Percentiles rank a stretch among this genome's conserved stretches.
phyloP scores from a whole-genome alignment of 2,888 invertebrate genomes.

The Pantelozetes paolii region DNA sequence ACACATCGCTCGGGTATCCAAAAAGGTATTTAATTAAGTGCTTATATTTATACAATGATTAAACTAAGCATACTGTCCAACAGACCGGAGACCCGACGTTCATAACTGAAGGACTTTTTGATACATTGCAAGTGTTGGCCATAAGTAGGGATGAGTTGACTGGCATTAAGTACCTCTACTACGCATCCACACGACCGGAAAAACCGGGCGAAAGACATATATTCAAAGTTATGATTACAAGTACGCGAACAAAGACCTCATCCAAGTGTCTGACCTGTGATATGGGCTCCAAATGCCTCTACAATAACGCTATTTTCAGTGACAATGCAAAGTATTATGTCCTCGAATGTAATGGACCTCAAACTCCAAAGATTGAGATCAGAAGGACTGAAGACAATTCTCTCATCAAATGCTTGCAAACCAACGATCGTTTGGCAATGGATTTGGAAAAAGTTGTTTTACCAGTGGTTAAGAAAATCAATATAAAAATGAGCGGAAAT shows the following conservation, averaged over 20 bases:
- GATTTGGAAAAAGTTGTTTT: slow-evolving; percentile 70
- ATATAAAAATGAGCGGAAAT: slow-evolving; percentile 82
- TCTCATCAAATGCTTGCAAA: slow-evolving; percentile 61
- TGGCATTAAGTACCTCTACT: slow-evolving; percentile 64
- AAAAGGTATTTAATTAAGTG: slow-evolving; percentile 48
- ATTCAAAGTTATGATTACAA: slow-evolving; percentile 67
- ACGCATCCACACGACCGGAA: slow-evolving; percentile 76
- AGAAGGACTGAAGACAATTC: slow-evolving; percentile 45
- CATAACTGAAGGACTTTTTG: slow-evolving; percentile 46
- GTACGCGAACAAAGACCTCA: neutral
- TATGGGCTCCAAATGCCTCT: slow-evolving; percentile 54
- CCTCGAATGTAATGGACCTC: slow-evolving; percentile 85
- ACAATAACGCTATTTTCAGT: slow-evolving; percentile 56
- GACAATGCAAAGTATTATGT: slow-evolving; percentile 70
- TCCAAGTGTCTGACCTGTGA: slow-evolving; percentile 79
- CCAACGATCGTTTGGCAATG: slow-evolving; percentile 70
- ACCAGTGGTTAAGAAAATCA: slow-evolving; percentile 80
- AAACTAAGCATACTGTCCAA: neutral
- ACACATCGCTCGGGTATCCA: slow-evolving; percentile 52
- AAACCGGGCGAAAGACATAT: slow-evolving; percentile 82
- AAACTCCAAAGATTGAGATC: slow-evolving; percentile 72
- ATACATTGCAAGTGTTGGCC: slow-evolving; percentile 43
- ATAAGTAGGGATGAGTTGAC: slow-evolving; percentile 29
- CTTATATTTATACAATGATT: neutral
- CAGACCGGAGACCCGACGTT: slow-evolving; percentile 43